These are phyloP conservation scores for Platerodrilus igneus DNA, from an alignment of 2,888 invertebrate species.

Conservation along the genomic window DNA sequence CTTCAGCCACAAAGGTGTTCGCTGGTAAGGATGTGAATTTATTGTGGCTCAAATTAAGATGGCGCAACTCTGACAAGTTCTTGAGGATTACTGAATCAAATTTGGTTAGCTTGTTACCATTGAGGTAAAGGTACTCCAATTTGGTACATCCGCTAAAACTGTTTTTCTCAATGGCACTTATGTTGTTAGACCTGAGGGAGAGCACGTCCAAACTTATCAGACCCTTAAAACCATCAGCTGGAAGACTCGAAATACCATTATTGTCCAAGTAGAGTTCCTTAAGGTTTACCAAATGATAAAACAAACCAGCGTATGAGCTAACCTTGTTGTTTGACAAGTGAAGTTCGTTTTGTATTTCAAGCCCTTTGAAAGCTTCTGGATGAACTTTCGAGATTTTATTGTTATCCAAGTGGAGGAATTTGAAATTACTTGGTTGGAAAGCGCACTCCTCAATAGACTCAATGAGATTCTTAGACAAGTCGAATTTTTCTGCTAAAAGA, in stretches of 20 bases:
- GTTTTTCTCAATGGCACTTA: constrained; percentile 4
- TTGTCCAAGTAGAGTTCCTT: constrained; percentile 14
- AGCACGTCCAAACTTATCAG: constrained; percentile 13
- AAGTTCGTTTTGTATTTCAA: constrained; percentile 15
- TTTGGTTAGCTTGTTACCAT: constrained; percentile 7
- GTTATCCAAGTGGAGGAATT: constrained; percentile 14
- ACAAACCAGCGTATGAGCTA: constrained; percentile 5
- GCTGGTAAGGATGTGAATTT: constrained; percentile 8
- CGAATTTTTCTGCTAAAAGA: constrained; percentile 15
- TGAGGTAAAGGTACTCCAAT: constrained; percentile 15
- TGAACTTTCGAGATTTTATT: constrained; percentile 12
- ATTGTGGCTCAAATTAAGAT: constrained; percentile 14
- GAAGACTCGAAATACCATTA: constrained; percentile 11
- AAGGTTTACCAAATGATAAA: constrained; percentile 7
- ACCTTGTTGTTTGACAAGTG: constrained; percentile 11
- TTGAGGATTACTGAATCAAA: constrained; percentile 10
- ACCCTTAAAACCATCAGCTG: constrained; percentile 8
- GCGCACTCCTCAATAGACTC: constrained; percentile 6
- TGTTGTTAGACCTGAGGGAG: constrained; percentile 13
- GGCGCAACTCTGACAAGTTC: constrained; percentile 9
- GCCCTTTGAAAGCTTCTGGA: constrained; percentile 10
- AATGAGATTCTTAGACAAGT: constrained; percentile 14
- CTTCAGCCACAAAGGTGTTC: constrained; percentile 15
- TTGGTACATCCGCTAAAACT: constrained; percentile 8
- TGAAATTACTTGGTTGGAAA: constrained; percentile 14